Percentiles rank a stretch among this genome's conserved stretches.
These are phyloP conservation scores for Cosmia pyralina DNA, from an alignment of 2,888 invertebrate genomes.

Conservation along the genomic window DNA sequence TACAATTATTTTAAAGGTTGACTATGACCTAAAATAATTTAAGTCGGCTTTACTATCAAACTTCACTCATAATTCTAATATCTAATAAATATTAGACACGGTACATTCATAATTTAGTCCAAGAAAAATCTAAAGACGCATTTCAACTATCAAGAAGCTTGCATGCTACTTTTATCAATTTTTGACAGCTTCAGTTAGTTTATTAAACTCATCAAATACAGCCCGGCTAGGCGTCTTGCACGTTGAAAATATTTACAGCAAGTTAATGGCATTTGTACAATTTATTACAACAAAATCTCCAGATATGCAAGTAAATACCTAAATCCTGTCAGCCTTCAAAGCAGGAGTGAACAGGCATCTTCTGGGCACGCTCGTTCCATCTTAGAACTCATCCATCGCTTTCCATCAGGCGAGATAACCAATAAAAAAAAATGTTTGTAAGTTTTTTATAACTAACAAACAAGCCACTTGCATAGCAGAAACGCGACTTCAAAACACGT, in stretches of 20 bases:
- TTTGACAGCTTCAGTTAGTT: not conserved
- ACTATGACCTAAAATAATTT: conserved; percentile 32
- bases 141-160: not conserved
- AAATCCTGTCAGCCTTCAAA: not conserved
- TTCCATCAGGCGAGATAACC: not conserved
- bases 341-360: not conserved
- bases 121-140: not conserved
- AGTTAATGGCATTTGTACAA: not conserved
- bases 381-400: not conserved
- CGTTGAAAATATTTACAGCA: not conserved
- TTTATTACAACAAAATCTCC: not conserved
- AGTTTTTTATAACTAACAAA: not conserved
- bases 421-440: not conserved
- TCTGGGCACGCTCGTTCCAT: not conserved
- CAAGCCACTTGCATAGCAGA: not conserved
- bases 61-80: conserved; percentile 2
- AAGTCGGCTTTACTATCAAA: conserved; percentile 6
- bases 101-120: conserved; percentile 7
- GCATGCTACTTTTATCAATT: not conserved
- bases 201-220: not conserved
- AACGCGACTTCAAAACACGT: not conserved
- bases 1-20: conserved; percentile 33
- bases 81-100: not conserved
- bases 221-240: not conserved
- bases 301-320: too few species aligned